Evolutionary conservation across 2,113 vertebrate species (phyloP), one percentile per base, ranked within the genome.

Genomic region (Rhinoderma darwinii): DNA sequence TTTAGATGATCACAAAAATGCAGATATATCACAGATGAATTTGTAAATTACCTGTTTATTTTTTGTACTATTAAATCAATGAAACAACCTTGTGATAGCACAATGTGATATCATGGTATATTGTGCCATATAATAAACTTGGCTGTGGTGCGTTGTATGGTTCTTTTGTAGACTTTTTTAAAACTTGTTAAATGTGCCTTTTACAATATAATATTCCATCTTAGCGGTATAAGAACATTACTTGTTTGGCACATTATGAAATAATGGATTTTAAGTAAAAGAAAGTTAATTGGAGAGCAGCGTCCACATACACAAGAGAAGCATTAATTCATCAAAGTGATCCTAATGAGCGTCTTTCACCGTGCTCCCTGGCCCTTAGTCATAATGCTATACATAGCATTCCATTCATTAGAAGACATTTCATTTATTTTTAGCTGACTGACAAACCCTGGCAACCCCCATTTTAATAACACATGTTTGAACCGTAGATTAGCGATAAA

Each of bases 311-410:
- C 81, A 41, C 30, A 25, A 59, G 7, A 51, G 22, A 68, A 9
- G 22, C 59, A 47, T 56, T 32, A 59, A 39, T 47, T 63, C 41
- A 66, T 63, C 43, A 39, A 56, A 37, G 30, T 37, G 37, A 73
- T 73, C 43, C 30, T 35, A 56, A 50, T 25, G 66, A 56, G 82
- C 32, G 22, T 73, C 82, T 54, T 73, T 84, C 82, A 83, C 25
- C 17, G 37, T 83, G 17, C 27, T 50, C 25, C 27, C 30, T 14
- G 6, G 27, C 17, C 43, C 27, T 82, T 66, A 70, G 63, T 83
- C 63, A 83, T 51, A 50, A 30, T 50, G n/a, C 61, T 83, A 70
- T 70, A 47, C 41, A 73, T 73, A 84, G 82, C 27, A 56, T 51
- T 5, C 47, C 35, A 15, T 14, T 84, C 66, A 84, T 25, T 56